A percentile compares a stretch with the other conserved stretches of the same genome.
Conservation (phyloP, 23 tunicate species). For the Styela plicata region DNA sequence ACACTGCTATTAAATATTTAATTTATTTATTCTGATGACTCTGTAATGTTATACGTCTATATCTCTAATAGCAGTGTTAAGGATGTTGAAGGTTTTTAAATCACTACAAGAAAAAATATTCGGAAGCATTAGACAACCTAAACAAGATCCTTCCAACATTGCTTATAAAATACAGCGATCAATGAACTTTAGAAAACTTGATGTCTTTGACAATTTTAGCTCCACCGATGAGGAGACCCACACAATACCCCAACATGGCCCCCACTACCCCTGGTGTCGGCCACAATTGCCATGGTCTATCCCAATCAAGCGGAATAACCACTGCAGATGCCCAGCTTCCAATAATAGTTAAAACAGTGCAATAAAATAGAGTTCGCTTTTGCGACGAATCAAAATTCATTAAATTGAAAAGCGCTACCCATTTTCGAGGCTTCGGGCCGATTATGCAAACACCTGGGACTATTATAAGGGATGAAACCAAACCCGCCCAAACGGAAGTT, state of each 20-base stretch:
- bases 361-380: constrained; percentile 22
- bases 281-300: constrained; percentile 93
- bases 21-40: too few species aligned
- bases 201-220: constrained; percentile 34
- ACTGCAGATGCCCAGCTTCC: constrained; percentile 87
- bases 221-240: constrained; percentile 34
- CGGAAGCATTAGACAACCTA: too few species aligned
- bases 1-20: too few species aligned
- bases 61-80: too few species aligned
- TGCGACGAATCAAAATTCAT: constrained; percentile 20
- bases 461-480: constrained; percentile 48
- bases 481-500: constrained; percentile 65
- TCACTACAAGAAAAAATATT: too few species aligned
- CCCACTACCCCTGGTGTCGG: constrained; percentile 85
- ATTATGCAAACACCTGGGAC: constrained; percentile 50
- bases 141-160: too few species aligned
- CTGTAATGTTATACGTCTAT: too few species aligned
- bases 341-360: constrained; percentile 31
- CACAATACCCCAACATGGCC: constrained; percentile 49
- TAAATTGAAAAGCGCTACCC: constrained; percentile 25
- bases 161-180: too few species aligned
- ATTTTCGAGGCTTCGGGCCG: constrained; percentile 39
- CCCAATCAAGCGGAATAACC: constrained; percentile 91
- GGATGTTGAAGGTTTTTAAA: too few species aligned
- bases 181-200: constrained; percentile 51